phyloP scores from a whole-genome alignment of 2,888 invertebrate species.

The Eilema sororculum region DNA sequence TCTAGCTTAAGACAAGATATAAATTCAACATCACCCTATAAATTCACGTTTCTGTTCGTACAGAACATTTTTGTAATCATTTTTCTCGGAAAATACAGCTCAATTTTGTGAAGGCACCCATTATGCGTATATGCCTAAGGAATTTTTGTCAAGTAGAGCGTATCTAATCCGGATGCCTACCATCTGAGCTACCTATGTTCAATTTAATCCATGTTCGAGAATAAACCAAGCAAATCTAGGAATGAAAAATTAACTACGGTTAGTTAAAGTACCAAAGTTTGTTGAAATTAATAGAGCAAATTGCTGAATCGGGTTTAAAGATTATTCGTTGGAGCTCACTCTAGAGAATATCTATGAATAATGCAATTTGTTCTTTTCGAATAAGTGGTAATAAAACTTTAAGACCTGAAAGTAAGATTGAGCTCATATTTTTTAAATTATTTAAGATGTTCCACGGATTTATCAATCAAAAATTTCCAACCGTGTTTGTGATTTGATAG shows the following conservation, averaged over 20 bases:
- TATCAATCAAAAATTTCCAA: not conserved
- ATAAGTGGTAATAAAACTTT: slow-evolving; percentile 23
- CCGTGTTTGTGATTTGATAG: not conserved
- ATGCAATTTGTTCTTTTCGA: slow-evolving; percentile 37
- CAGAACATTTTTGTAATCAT: not conserved
- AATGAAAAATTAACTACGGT: slow-evolving; percentile 26
- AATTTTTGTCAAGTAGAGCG: slow-evolving; percentile 24
- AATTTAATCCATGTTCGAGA: slow-evolving; percentile 34
- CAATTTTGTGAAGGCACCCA: not conserved
- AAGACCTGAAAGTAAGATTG: not conserved
- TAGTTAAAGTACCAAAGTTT: slow-evolving; percentile 33
- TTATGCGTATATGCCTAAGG: not conserved
- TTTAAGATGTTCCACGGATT: not conserved
- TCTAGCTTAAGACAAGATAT: not conserved
- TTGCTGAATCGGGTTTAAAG: slow-evolving; percentile 32
- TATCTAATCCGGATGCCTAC: slow-evolving; percentile 26
- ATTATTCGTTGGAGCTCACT: slow-evolving; percentile 23
- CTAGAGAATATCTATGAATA: slow-evolving; percentile 33
- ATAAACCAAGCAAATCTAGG: slow-evolving; percentile 26
- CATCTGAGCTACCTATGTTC: slow-evolving; percentile 26
- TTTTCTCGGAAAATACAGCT: not conserved
- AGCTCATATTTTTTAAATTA: not conserved
- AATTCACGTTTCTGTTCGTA: not conserved
- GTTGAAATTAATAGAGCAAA: slow-evolving; percentile 29
- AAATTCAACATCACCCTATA: not conserved